Conservation (phyloP, 2,888 invertebrate genomes). For the Acleris holmiana region DNA sequence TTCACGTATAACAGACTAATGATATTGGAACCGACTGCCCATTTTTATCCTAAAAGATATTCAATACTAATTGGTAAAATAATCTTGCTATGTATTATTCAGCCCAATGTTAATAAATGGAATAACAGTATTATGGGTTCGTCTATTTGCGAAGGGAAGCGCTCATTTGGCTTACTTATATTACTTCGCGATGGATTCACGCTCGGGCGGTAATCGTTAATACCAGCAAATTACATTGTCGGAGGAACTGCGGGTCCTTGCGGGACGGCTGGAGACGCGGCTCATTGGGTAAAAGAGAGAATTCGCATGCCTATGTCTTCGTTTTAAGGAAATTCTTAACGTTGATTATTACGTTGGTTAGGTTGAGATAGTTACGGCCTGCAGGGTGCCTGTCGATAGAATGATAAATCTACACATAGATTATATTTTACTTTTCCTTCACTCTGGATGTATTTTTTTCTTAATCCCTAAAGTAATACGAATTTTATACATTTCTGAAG, state of each 20-base stretch:
- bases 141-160: slow-evolving; percentile 30
- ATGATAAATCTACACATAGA: too few relatives aligned
- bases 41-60: slow-evolving; percentile 18
- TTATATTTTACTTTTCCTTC: too few relatives aligned
- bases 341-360: too few relatives aligned
- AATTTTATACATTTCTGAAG: too few relatives aligned
- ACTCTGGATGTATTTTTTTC: too few relatives aligned
- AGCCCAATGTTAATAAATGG: slow-evolving; percentile 17
- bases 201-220: slow-evolving; percentile 34
- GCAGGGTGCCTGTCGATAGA: too few relatives aligned
- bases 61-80: slow-evolving; percentile 35
- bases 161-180: slow-evolving; percentile 38
- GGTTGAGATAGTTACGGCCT: too few relatives aligned
- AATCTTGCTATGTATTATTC: slow-evolving; percentile 30
- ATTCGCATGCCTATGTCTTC: too few relatives aligned
- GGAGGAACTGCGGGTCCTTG: slow-evolving; percentile 15
- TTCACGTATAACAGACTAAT: not conserved
- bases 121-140: slow-evolving; percentile 30
- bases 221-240: slow-evolving; percentile 36
- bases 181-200: slow-evolving; percentile 35
- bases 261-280: slow-evolving; percentile 14
- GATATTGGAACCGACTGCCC: not conserved
- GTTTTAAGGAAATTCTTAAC: too few relatives aligned
- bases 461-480: too few relatives aligned
- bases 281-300: not conserved